Evolutionary conservation across 2,888 invertebrate species (phyloP).

Genomic region (Xestobium rufovillosum): DNA sequence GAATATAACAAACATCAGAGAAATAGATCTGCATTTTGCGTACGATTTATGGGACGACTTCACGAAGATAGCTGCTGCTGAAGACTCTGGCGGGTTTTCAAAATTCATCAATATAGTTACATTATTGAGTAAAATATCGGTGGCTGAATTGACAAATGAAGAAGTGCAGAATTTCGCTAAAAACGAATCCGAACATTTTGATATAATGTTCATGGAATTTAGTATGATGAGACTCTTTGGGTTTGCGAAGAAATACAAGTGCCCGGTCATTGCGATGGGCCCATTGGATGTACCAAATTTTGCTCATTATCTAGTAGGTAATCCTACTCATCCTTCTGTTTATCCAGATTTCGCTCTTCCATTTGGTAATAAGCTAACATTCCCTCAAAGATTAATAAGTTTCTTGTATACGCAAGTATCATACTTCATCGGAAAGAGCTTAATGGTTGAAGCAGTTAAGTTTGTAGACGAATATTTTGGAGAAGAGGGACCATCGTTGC

Average conservation of each 20-base stretch:
- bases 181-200: conserved; percentile 25
- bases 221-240: conserved; percentile 25
- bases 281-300: conserved; percentile 25
- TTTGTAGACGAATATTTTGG: conserved; percentile 25
- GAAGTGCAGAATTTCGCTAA: neutral
- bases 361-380: conserved; percentile 22
- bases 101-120: neutral
- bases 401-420: conserved; percentile 7
- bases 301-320: conserved; percentile 27
- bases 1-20: conserved; percentile 32
- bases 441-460: conserved; percentile 7
- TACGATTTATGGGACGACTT: conserved; percentile 26
- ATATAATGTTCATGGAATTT: conserved; percentile 32
- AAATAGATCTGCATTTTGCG: conserved; percentile 34
- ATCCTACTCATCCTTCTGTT: conserved; percentile 30
- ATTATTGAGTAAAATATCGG: too few relatives aligned
- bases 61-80: neutral
- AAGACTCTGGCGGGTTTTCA: neutral
- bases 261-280: conserved; percentile 30
- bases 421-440: neutral
- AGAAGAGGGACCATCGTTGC: conserved; percentile 16
- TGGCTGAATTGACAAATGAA: neutral
- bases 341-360: conserved; percentile 29
- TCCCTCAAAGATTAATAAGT: conserved; percentile 23
- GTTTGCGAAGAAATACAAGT: conserved; percentile 29